A percentile compares a stretch with the other conserved stretches of the same genome.
phyloP scores from a whole-genome alignment of 2,113 vertebrate genomes.

The Pangasianodon hypophthalmus region DNA sequence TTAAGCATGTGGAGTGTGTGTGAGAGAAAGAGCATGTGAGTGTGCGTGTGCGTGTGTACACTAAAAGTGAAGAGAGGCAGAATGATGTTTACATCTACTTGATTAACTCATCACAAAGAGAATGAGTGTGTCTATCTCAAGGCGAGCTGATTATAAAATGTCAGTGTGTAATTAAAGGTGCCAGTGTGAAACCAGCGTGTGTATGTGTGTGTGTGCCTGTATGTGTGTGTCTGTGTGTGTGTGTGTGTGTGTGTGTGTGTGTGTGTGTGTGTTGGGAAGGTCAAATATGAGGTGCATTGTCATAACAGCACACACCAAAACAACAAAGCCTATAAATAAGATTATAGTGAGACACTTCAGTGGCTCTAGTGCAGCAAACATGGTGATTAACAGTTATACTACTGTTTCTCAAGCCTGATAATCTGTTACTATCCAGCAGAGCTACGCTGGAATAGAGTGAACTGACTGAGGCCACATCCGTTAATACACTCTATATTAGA shows the following conservation, averaged over 20 bases:
- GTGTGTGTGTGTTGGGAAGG: background rate
- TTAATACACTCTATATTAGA: background rate
- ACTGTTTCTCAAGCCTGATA: background rate
- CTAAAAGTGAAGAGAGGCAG: background rate
- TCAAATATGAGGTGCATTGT: background rate
- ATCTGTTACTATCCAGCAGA: background rate
- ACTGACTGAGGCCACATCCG: background rate
- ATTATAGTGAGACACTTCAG: background rate
- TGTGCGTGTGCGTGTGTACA: background rate
- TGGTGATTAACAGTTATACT: background rate
- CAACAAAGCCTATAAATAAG: background rate
- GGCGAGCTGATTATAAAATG: slow-evolving; percentile 51
- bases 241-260: background rate
- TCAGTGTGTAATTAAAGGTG: slow-evolving; percentile 48
- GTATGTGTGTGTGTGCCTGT: background rate
- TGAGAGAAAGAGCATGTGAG: background rate
- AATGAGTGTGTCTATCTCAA: slow-evolving; percentile 9
- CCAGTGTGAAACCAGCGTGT: background rate
- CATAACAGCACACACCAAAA: slow-evolving; percentile 5
- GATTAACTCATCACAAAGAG: slow-evolving; percentile 49
- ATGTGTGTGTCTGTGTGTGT: background rate
- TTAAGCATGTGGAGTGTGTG: background rate
- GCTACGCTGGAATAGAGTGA: background rate
- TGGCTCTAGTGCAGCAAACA: background rate
- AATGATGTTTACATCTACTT: slow-evolving; percentile 43